Evolutionary conservation across 2,888 invertebrate genomes (phyloP).

Genomic region (Trilocha varians): DNA sequence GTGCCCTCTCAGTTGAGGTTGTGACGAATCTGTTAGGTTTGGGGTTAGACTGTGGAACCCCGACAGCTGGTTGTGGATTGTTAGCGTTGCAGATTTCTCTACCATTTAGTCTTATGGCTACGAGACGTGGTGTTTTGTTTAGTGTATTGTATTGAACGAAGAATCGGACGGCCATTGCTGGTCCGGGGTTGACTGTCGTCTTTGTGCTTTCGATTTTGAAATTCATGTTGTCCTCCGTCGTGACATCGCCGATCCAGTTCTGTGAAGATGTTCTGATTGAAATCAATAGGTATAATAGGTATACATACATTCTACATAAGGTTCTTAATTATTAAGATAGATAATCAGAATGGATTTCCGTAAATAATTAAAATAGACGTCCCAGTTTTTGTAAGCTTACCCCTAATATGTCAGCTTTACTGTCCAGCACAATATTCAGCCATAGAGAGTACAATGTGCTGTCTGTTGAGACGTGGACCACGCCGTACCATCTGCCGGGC

Average conservation of each 20-base stretch:
- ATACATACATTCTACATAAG: background rate
- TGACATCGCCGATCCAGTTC: conserved; percentile 76
- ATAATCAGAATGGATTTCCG: background rate
- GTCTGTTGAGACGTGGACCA: conserved; percentile 69
- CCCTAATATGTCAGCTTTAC: conserved; percentile 73
- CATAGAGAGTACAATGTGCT: conserved; percentile 74
- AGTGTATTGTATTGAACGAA: conserved; percentile 73
- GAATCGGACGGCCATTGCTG: conserved; percentile 70
- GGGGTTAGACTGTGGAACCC: conserved; percentile 20
- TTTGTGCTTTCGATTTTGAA: conserved; percentile 74
- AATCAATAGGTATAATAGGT: background rate
- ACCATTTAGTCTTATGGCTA: conserved; percentile 70
- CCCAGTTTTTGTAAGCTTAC: conserved; percentile 63
- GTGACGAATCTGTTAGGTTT: conserved; percentile 11
- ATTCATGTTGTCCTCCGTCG: conserved; percentile 71
- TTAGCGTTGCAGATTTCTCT: conserved; percentile 71
- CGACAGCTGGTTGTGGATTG: conserved; percentile 35
- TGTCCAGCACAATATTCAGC: conserved; percentile 72
- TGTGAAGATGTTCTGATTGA: conserved; percentile 22
- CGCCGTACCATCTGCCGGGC: conserved; percentile 75
- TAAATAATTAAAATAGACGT: background rate
- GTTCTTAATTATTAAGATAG: background rate
- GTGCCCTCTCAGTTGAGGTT: conserved; percentile 1
- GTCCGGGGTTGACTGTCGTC: conserved; percentile 71
- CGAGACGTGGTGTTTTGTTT: conserved; percentile 59